Evolutionary conservation across 2,113 vertebrate species (phyloP).

Genomic region (Manacus vitellinus): DNA sequence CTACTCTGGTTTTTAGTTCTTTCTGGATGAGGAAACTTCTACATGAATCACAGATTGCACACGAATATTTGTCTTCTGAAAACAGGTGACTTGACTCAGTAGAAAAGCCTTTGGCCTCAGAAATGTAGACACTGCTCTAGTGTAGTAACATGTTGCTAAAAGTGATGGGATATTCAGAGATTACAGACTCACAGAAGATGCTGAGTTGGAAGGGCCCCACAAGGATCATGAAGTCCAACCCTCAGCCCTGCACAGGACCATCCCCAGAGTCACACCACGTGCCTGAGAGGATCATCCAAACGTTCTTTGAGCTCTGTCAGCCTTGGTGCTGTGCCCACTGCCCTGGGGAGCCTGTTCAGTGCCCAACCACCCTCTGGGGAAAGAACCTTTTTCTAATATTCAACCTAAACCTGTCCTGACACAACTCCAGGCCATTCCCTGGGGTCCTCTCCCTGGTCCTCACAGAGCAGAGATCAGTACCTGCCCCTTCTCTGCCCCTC

Average conservation of each 20-base stretch:
- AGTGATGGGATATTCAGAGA: background rate
- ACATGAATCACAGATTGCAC: background rate
- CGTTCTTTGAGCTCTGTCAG: background rate
- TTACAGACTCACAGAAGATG: background rate
- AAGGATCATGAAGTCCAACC: background rate
- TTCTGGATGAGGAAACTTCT: background rate
- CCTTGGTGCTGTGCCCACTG: background rate
- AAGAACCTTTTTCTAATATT: background rate
- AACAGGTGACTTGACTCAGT: background rate
- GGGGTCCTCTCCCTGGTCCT: background rate
- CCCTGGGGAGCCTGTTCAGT: background rate
- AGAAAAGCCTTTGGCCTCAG: background rate
- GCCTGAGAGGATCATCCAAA: background rate
- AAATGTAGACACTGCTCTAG: background rate
- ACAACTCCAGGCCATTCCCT: background rate
- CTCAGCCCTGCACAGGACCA: background rate
- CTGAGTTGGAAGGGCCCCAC: background rate
- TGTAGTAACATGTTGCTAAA: background rate
- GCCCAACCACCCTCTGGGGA: background rate
- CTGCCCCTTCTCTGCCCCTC: background rate
- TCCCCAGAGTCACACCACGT: background rate
- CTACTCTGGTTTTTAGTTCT: background rate
- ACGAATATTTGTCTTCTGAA: background rate
- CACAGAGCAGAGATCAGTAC: background rate
- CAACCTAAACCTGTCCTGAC: background rate